These are phyloP conservation scores for Heterohyrax brucei DNA, from an alignment of 2,797 vertebrate genomes.

Conservation along the genomic window DNA sequence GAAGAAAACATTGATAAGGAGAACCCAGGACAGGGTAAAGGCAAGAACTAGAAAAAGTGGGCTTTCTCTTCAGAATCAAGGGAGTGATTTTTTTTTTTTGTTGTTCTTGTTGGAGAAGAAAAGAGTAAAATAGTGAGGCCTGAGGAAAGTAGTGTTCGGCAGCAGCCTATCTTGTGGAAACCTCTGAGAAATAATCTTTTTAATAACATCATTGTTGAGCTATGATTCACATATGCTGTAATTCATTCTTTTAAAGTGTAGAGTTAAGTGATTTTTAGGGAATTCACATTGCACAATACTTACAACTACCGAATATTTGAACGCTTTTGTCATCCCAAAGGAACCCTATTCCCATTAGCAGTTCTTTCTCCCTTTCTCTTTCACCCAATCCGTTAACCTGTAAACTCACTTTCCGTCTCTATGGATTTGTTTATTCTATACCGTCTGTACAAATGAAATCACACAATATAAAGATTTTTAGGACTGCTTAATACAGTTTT, in stretches of 20 bases:
- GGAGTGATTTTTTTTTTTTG: not conserved
- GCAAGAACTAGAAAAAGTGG: not conserved
- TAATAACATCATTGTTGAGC: slow-evolving; percentile 13
- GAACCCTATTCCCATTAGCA: too few species aligned
- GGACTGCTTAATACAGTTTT: not conserved
- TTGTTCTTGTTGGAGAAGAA: not conserved
- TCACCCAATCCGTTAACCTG: not conserved
- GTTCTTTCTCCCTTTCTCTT: not conserved
- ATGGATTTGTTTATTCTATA: not conserved
- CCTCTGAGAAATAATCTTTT: not conserved
- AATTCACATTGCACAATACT: not conserved
- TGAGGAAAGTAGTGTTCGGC: not conserved
- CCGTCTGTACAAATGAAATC: not conserved
- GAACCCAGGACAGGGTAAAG: not conserved
- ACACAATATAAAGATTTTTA: not conserved
- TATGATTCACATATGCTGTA: not conserved
- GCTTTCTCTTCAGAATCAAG: not conserved
- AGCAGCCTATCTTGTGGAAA: not conserved
- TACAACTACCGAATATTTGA: not conserved
- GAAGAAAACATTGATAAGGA: not conserved
- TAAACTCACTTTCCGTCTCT: not conserved
- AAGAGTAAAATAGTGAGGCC: not conserved
- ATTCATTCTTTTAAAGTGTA: not conserved
- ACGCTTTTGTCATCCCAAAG: not conserved
- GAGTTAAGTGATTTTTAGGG: not conserved